Conservation (phyloP, 2,797 vertebrate species). For the Enteromius paludinosus region DNA sequence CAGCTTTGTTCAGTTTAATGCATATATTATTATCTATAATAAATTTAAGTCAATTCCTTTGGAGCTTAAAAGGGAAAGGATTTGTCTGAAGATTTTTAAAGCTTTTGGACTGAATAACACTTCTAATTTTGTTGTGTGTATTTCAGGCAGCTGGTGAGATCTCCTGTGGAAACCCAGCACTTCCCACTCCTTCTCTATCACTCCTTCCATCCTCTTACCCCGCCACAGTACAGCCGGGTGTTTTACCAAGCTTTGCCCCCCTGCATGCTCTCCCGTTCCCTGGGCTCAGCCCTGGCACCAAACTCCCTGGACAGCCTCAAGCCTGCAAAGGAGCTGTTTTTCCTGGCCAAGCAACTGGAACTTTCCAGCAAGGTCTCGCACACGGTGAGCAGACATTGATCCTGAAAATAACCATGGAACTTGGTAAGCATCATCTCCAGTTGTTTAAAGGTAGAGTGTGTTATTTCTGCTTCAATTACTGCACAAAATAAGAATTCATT, state of each 20-base stretch:
- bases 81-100: background rate
- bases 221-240: conserved; percentile 5
- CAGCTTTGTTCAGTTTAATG: background rate
- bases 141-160: conserved; percentile 53
- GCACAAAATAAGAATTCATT: background rate
- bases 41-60: background rate
- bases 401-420: background rate
- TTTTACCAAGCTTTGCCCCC: conserved; percentile 13
- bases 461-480: background rate
- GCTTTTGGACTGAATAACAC: background rate
- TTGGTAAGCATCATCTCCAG: background rate
- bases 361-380: conserved; percentile 41
- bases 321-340: conserved; percentile 29
- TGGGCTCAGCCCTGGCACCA: conserved; percentile 19
- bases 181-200: conserved; percentile 56
- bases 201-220: conserved; percentile 43
- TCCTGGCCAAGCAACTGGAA: conserved; percentile 21
- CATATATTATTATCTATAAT: background rate
- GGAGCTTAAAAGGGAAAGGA: background rate
- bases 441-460: conserved; percentile 21
- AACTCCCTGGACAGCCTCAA: conserved; percentile 31
- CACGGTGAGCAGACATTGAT: conserved; percentile 45
- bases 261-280: conserved; percentile 47
- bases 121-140: background rate
- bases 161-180: conserved; percentile 56